Base-by-base conservation (phyloP, 1,140 invertebrate genomes). In the Pectinophora gossypiella region DNA sequence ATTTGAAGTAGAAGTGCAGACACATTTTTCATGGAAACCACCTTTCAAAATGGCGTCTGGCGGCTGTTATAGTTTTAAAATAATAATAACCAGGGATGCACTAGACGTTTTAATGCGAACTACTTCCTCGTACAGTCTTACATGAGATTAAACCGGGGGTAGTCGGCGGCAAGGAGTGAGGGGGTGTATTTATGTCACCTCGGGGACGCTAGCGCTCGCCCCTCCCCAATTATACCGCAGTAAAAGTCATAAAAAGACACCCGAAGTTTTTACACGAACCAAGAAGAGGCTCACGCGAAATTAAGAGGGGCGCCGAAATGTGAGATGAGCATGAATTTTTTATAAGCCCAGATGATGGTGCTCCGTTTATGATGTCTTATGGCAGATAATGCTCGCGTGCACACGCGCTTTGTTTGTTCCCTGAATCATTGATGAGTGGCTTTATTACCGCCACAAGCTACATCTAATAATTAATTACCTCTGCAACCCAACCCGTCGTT, bases 241-340 rank as follows among this genome's bases (percentile, higher is more conserved):
- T 86, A 86, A 86, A 86, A 86, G 83, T 85, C 83, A 86, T 86
- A 86, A 86, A 86, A 85, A 86, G 83, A 80, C 78, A 85, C 81
- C 79, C 83, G 77, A 86, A 87, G 83, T 87, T 87, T 87, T 87
- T 87, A 87, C 81, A 83, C 76, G 77, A 76, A 82, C 69, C 74
- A 76, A 85, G 81, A 76, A 83, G 82, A 84, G 64, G 69, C 78
- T 78, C 83, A 81, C 81, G 76, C 75, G 78, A 85, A 87, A 87
- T 87, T 87, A 87, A 87, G 84, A 87, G 81, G 83, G 84, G 81
- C 78, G 80, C 70, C 81, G 84, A 87, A 85, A 85, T 84, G 81
- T 84, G 80, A 85, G 84, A 87, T 87, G 84, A 87, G 73, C 73
- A 82, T 87, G 84, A 87, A 87, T 87, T 82, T 87, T 85, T 85